These are phyloP conservation scores for Dendrocincla tyrannina DNA, from an alignment of 2,797 vertebrate genomes.

Conservation along the genomic window DNA sequence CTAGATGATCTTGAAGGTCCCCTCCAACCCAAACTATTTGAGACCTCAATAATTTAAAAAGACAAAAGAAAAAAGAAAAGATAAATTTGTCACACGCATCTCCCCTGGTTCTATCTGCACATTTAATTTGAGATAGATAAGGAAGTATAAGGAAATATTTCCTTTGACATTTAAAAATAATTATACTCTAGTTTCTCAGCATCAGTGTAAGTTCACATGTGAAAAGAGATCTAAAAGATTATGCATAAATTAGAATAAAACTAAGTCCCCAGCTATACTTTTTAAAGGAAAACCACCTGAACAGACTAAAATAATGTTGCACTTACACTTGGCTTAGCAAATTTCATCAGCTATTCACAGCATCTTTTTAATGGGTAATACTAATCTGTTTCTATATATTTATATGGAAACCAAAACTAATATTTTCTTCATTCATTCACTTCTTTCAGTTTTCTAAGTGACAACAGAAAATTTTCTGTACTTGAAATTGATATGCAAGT, in stretches of 20 bases:
- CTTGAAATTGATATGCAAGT: neutral
- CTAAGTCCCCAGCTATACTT: neutral
- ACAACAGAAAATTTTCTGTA: neutral
- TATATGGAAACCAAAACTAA: neutral
- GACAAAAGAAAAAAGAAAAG: neutral
- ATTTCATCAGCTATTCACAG: neutral
- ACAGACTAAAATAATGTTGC: neutral
- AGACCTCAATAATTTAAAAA: neutral
- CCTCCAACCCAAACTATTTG: neutral
- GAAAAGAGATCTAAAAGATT: neutral
- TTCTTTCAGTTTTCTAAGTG: neutral
- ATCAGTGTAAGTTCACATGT: neutral
- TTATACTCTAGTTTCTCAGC: neutral
- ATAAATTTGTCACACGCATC: neutral
- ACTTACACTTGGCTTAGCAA: neutral
- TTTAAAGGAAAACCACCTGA: neutral
- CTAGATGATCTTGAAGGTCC: neutral
- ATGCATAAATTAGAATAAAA: neutral
- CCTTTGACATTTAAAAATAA: neutral
- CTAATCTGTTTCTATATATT: neutral
- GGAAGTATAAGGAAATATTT: neutral
- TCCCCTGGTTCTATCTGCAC: rapidly evolving
- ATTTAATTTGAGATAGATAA: neutral
- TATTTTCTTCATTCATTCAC: neutral
- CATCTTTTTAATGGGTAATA: neutral